Conservation (phyloP, 2,113 vertebrate genomes). For the Plecturocebus donacophilus region DNA sequence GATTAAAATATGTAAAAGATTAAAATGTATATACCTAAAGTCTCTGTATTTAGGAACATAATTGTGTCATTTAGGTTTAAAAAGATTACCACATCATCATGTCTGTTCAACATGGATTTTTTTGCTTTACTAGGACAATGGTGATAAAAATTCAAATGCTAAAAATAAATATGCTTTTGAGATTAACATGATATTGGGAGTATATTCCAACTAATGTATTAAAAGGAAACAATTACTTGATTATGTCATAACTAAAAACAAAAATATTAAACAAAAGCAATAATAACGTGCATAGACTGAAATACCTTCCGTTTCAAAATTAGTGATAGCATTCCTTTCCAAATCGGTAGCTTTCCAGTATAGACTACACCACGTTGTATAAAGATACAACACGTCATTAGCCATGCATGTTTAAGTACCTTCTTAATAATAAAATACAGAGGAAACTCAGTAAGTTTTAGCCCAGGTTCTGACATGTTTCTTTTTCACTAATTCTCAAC, state of each 20-base stretch:
- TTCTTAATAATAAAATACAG: not conserved
- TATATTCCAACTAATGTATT: not conserved
- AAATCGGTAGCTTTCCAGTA: not conserved
- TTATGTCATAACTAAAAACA: not conserved
- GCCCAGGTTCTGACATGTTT: not conserved
- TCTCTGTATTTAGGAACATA: not conserved
- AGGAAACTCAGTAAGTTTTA: not conserved
- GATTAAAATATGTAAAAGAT: not conserved
- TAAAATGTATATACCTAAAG: not conserved
- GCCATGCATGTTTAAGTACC: not conserved
- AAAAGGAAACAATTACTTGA: not conserved
- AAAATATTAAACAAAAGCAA: not conserved
- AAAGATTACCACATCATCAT: not conserved
- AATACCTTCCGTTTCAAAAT: conserved; percentile 42
- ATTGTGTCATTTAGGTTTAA: not conserved
- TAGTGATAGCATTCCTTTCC: not conserved
- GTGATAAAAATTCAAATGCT: conserved; percentile 15
- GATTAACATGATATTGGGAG: not conserved
- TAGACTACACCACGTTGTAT: not conserved
- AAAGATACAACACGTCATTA: not conserved
- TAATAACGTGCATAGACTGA: not conserved
- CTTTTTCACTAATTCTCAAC: not conserved
- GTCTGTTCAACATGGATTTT: not conserved
- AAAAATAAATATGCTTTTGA: conserved; percentile 53
- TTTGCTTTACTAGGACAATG: not conserved